Base-by-base conservation (phyloP, 2,797 vertebrate genomes). In the Ptychobarbus kaznakovi region DNA sequence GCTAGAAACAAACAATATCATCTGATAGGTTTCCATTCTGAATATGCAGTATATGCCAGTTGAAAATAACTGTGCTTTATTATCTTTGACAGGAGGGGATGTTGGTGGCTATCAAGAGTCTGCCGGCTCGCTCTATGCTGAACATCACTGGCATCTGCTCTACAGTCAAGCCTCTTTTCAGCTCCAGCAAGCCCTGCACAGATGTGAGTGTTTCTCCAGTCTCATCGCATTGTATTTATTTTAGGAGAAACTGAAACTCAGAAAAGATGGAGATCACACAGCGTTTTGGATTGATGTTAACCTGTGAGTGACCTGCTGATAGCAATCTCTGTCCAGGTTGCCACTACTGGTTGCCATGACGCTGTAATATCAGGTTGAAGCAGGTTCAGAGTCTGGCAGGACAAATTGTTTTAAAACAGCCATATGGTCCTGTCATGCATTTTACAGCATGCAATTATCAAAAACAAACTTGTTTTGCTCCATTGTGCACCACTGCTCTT, bases 71-170 rank as follows among this genome's bases (percentile, higher is more conserved):
- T 46, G 28, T 56, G n/a, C 11, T 51, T 80, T 86, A 0, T 10
- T 89, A 84, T 90, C 49, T 51, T 53, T 65, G 58, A 51, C 91
- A 99, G 98, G 97, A 98, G 79, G 96, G 96, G 74, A 95, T 99
- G 92, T 85, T 97, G 91, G 93, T 99, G 88, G 97, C 96, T 2
- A 87, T 99, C 90, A 99, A 98, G 94, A 99, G 98, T 76, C 95
- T 99, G 42, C 98, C 98, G 0, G 90, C 96, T 0, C 94, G 96
- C 87, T 97, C 96, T 0, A 93, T 97, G 91, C 91, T 99, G 90
- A 99, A 99, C 90, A 51, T 99, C 0, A 94, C 95, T 9, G 87
- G 94, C 75, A 97, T 98, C 0, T 93, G 97, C 6, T 69, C 95
- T 0, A 92, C 92, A 0, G 89, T 97, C 91, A 96, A 94, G 89